Evolutionary conservation across 2,888 invertebrate species (phyloP).

Genomic region (Abrostola tripartita): DNA sequence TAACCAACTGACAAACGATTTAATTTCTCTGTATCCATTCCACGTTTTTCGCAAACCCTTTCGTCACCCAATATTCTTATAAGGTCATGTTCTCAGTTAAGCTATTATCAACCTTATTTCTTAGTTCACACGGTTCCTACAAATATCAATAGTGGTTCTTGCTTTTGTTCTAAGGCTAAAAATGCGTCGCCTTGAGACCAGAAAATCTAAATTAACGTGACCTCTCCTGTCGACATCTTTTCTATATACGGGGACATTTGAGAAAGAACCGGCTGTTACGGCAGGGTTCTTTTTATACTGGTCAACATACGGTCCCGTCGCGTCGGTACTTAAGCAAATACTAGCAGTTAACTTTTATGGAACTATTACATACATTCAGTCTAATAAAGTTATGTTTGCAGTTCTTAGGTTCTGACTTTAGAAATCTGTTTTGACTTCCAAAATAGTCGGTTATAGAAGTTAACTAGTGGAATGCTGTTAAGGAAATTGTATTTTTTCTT

Average conservation of each 20-base stretch:
- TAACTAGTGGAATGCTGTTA: slow-evolving; percentile 29
- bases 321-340: slow-evolving; percentile 78
- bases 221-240: slow-evolving; percentile 58
- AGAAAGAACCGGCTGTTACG: slow-evolving; percentile 42
- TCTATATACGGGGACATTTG: slow-evolving; percentile 53
- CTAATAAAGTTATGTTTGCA: slow-evolving; percentile 78
- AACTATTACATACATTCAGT: slow-evolving; percentile 79
- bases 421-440: slow-evolving; percentile 58
- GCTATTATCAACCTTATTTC: slow-evolving; percentile 66
- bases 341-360: slow-evolving; percentile 82
- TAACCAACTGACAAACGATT: slow-evolving; percentile 50
- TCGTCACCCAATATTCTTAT: slow-evolving; percentile 74
- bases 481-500: slow-evolving; percentile 38
- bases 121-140: slow-evolving; percentile 59
- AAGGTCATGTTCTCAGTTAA: slow-evolving; percentile 61
- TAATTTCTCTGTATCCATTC: slow-evolving; percentile 55
- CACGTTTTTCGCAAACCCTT: slow-evolving; percentile 64
- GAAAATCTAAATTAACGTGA: slow-evolving; percentile 75
- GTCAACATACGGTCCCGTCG: slow-evolving; percentile 57
- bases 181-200: slow-evolving; percentile 73
- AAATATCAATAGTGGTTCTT: slow-evolving; percentile 46
- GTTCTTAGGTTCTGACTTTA: slow-evolving; percentile 58
- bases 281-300: slow-evolving; percentile 62
- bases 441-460: slow-evolving; percentile 48
- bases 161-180: slow-evolving; percentile 79